phyloP scores from a whole-genome alignment of 2,888 invertebrate species.

The Omphaloscelis lunosa region DNA sequence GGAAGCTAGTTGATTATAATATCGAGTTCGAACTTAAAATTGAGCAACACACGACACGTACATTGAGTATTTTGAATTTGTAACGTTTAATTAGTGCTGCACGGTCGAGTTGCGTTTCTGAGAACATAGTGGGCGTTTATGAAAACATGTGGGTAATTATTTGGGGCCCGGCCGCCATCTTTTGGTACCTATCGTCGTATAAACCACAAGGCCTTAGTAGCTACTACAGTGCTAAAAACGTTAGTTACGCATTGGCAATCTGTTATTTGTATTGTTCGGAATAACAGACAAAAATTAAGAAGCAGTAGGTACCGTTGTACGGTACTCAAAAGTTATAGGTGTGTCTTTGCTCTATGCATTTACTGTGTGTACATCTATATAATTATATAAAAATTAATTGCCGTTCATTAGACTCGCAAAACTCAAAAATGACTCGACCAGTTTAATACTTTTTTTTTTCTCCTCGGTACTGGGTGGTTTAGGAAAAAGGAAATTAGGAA shows the following conservation, averaged over 20 bases:
- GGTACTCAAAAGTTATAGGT: neutral
- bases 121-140: constrained; percentile 61
- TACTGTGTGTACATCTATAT: neutral
- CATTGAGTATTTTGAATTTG: constrained; percentile 59
- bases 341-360: neutral
- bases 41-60: constrained; percentile 20
- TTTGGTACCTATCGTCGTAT: constrained; percentile 41
- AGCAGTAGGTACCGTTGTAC: neutral
- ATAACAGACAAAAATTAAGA: neutral
- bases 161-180: constrained; percentile 46
- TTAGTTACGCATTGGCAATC: constrained; percentile 15
- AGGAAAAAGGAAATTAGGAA: too few species aligned
- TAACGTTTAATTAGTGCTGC: constrained; percentile 64
- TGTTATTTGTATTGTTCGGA: neutral
- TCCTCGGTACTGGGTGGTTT: too few species aligned
- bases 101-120: constrained; percentile 57
- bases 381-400: too few species aligned
- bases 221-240: constrained; percentile 8
- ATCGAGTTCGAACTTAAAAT: constrained; percentile 14
- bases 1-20: neutral
- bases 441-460: too few species aligned
- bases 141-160: constrained; percentile 63
- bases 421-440: too few species aligned
- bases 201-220: constrained; percentile 46
- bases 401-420: too few species aligned